Conservation (phyloP, 2,797 vertebrate species). For the Acipenser transmontanus region DNA sequence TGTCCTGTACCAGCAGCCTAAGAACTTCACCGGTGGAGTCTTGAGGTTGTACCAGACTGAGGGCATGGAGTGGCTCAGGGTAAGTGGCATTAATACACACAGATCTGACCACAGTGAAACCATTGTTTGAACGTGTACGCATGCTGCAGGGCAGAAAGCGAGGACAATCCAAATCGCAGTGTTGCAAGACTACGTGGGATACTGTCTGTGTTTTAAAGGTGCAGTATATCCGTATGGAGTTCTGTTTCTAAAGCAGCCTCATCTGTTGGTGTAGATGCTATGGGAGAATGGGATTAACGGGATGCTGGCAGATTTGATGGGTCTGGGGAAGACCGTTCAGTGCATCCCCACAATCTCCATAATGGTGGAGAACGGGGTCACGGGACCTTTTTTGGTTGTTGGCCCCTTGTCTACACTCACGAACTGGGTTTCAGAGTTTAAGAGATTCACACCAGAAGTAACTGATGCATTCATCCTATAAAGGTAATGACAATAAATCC, state of each 20-base stretch:
- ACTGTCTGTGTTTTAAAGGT: neutral
- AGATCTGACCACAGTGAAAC: too few relatives aligned
- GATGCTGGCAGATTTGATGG: slow-evolving; percentile 97
- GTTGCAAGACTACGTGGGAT: neutral
- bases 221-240: too few relatives aligned
- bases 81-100: slow-evolving; percentile 39
- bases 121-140: too few relatives aligned
- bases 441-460: slow-evolving; percentile 89
- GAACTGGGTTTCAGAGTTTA: slow-evolving; percentile 94
- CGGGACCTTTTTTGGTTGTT: slow-evolving; percentile 90
- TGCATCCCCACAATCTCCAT: slow-evolving; percentile 91
- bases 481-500: neutral
- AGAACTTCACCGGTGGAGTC: slow-evolving; percentile 79
- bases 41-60: slow-evolving; percentile 98
- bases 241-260: slow-evolving; percentile 15
- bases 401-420: slow-evolving; percentile 92
- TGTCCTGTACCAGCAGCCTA: slow-evolving; percentile 83
- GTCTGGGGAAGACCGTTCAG: slow-evolving; percentile 93
- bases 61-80: slow-evolving; percentile 96
- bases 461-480: slow-evolving; percentile 14
- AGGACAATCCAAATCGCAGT: neutral
- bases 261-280: slow-evolving; percentile 71
- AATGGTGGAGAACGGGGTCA: slow-evolving; percentile 90
- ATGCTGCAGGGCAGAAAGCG: too few relatives aligned
- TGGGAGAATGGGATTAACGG: slow-evolving; percentile 99